Percentiles rank a stretch among this genome's conserved stretches.
These are phyloP conservation scores for Drosophila melanogaster DNA, from an alignment of 1,140 invertebrate species.

Conservation along the genomic window Release_6_plus_ISO1_MT NT_037436.4:10157001-10157500, in stretches of 20 bases:
- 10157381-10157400: slow-evolving; percentile 34
- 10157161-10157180: slow-evolving; percentile 44
- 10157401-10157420: slow-evolving; percentile 12
- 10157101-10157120: slow-evolving; percentile 64
- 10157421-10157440: slow-evolving; percentile 40
- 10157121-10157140: slow-evolving; percentile 51
- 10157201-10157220: slow-evolving; percentile 59
- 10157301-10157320: slow-evolving; percentile 38
- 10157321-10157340: slow-evolving; percentile 33
- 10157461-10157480: slow-evolving; percentile 18
- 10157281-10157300: slow-evolving; percentile 28
- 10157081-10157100: slow-evolving; percentile 45
- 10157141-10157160: slow-evolving; percentile 47
- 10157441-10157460: slow-evolving; percentile 15
- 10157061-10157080: not conserved
- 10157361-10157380: slow-evolving; percentile 34
- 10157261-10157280: slow-evolving; percentile 6
- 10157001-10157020: slow-evolving; percentile 57
- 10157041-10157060: slow-evolving; percentile 12
- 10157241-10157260: not conserved
- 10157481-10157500: slow-evolving; percentile 39
- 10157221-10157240: slow-evolving; percentile 3
- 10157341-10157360: slow-evolving; percentile 22
- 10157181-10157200: slow-evolving; percentile 65
- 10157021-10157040: slow-evolving; percentile 61